Percentiles rank a stretch among this genome's conserved stretches.
Conservation (phyloP, 2,888 invertebrate genomes). For the Crocallis elinguaria region DNA sequence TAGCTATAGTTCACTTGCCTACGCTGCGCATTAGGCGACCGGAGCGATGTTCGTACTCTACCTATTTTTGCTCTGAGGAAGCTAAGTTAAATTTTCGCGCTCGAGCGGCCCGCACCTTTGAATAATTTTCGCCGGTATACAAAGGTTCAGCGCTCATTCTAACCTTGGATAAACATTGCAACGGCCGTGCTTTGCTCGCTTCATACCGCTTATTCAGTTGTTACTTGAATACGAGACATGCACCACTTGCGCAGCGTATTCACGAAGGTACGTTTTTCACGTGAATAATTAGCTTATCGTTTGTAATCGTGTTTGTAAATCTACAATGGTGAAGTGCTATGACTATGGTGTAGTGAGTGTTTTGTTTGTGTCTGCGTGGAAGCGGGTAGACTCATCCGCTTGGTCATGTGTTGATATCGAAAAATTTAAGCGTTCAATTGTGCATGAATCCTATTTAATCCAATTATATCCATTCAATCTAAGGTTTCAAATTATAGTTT, state of each 20-base stretch:
- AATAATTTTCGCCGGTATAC: constrained; percentile 51
- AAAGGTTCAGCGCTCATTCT: constrained; percentile 7
- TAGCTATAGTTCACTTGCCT: too few relatives aligned
- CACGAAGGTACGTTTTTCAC: constrained; percentile 62
- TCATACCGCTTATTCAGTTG: constrained; percentile 41
- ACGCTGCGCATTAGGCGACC: too few relatives aligned
- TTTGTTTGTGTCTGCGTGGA: constrained; percentile 2
- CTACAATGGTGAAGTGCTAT: background rate
- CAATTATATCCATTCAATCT: background rate
- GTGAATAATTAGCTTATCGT: constrained; percentile 28
- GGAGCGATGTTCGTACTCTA: too few relatives aligned
- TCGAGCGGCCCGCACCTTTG: constrained; percentile 53
- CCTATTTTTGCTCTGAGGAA: too few relatives aligned
- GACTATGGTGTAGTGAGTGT: background rate
- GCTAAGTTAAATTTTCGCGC: constrained; percentile 49
- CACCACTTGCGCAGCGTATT: constrained; percentile 80
- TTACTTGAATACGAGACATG: constrained; percentile 70
- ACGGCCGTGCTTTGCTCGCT: constrained; percentile 14
- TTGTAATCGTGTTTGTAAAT: constrained; percentile 19
- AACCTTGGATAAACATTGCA: constrained; percentile 47
- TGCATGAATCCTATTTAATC: constrained; percentile 8
- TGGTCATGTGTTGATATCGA: background rate
- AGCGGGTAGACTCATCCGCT: constrained; percentile 6
- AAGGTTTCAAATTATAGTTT: background rate
- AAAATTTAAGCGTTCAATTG: background rate